A percentile compares a stretch with the other conserved stretches of the same genome.
Evolutionary conservation across 2,113 vertebrate genomes (phyloP).

Genomic region (Stigmatopora nigra): DNA sequence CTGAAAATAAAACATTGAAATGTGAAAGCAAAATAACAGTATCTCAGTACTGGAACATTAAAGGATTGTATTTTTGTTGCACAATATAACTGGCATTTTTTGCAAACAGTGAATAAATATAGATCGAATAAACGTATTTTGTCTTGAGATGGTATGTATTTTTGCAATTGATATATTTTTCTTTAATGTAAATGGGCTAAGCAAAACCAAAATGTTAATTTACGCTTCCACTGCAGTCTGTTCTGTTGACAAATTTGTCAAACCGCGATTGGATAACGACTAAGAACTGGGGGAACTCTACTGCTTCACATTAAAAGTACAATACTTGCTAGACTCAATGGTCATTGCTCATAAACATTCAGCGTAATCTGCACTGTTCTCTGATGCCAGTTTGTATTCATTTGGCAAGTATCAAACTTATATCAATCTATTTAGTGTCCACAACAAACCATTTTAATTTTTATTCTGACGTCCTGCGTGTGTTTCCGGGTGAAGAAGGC

Average conservation of each 20-base stretch:
- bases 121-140: not conserved
- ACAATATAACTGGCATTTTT: not conserved
- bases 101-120: not conserved
- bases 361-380: rapidly evolving
- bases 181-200: not conserved
- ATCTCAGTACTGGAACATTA: not conserved
- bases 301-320: constrained; percentile 40
- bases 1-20: not conserved
- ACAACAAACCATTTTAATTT: not conserved
- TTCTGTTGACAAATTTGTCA: constrained; percentile 50
- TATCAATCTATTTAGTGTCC: not conserved
- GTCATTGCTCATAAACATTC: not conserved
- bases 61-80: not conserved
- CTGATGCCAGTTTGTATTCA: not conserved
- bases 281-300: constrained; percentile 9
- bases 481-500: constrained; percentile 53
- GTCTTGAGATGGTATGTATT: too few species aligned
- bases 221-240: not conserved
- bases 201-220: too few species aligned
- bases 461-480: constrained; percentile 21
- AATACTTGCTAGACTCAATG: not conserved
- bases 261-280: constrained; percentile 41
- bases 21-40: not conserved
- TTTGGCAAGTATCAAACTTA: not conserved
- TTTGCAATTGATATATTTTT: not conserved